Evolutionary conservation across 2,797 vertebrate species (phyloP), one percentile per base, ranked within the genome.

Genomic region (Apogon hyalosoma): DNA sequence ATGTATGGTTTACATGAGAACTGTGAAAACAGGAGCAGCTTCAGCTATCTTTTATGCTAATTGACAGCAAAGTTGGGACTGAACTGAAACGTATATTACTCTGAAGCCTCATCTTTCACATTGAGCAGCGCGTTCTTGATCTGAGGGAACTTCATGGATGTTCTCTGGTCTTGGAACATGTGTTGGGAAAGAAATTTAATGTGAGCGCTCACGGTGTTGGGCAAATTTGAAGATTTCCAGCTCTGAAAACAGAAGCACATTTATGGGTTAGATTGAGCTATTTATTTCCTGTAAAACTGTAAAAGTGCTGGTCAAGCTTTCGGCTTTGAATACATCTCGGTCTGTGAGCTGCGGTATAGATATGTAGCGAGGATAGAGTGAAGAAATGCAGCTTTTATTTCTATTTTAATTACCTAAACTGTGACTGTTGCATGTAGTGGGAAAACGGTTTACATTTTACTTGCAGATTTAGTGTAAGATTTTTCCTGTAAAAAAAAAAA

Each of bases 1-100:
- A 33, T 9, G 36, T 45, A 10, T 2, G 41, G 43, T 54, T 77
- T 18, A 31, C 43, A 57, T 45, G 50, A 51, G 15, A 39, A 31
- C 11, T 14, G n/a, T 45, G 21, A 41, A 60, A 72, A 56, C 31
- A 38, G 19, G 19, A 49, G 38, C 19, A 48, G 36, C 38, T 31
- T 36, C 40, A 14, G 16, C 11, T 3, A 42, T 24, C n/a, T 33
- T 41, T 21, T 33, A 15, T 36, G 33, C 11, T 31, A 47, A 18
- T 7, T 16, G 10, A 19, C 10, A 28, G 9, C 28, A 3, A 55
- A 41, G 49, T 56, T 72, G 7, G 65, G 24, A 40, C 4, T 21
- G 48, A 19, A 51, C 14, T 21, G 4, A 38, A 50, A 56, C 2
- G 1, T 10, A 24, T 7, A 6, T 6, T 10, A 9, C 10, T 36